Conservation (phyloP, 2,888 invertebrate species). For the Saturnia pavonia region DNA sequence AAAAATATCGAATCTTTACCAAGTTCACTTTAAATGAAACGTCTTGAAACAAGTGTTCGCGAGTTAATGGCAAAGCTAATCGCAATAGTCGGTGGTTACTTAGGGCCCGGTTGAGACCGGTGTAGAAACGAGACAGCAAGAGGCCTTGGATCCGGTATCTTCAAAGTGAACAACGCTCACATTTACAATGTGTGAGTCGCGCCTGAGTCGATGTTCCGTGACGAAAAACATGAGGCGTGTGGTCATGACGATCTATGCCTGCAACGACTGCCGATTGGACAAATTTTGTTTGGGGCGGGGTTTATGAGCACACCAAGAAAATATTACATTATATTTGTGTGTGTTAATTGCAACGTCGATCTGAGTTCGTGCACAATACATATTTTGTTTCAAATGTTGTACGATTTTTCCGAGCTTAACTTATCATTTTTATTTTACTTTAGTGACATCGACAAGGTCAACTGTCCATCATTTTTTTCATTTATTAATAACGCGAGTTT, state of each 20-base stretch:
- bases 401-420: slow-evolving; percentile 52
- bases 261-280: slow-evolving; percentile 67
- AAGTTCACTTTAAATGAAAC: slow-evolving; percentile 13
- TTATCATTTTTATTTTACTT: neutral
- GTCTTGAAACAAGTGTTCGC: neutral
- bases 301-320: slow-evolving; percentile 70
- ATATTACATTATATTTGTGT: slow-evolving; percentile 58
- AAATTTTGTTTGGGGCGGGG: slow-evolving; percentile 75
- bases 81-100: slow-evolving; percentile 24
- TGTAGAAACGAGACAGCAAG: slow-evolving; percentile 69
- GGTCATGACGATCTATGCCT: slow-evolving; percentile 77
- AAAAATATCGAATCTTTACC: slow-evolving; percentile 20
- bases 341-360: slow-evolving; percentile 79
- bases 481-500: neutral
- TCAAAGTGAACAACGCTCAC: slow-evolving; percentile 71
- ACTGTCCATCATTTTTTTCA: neutral
- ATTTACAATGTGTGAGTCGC: slow-evolving; percentile 81
- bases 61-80: slow-evolving; percentile 24
- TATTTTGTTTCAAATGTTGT: slow-evolving; percentile 57
- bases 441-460: neutral
- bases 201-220: slow-evolving; percentile 80
- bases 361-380: slow-evolving; percentile 67
- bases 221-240: slow-evolving; percentile 80
- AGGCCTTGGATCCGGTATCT: slow-evolving; percentile 71
- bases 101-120: slow-evolving; percentile 38